These are phyloP conservation scores for Sebastes trivittatus DNA, from an alignment of 2,797 vertebrate genomes.

Conservation along the genomic window DNA sequence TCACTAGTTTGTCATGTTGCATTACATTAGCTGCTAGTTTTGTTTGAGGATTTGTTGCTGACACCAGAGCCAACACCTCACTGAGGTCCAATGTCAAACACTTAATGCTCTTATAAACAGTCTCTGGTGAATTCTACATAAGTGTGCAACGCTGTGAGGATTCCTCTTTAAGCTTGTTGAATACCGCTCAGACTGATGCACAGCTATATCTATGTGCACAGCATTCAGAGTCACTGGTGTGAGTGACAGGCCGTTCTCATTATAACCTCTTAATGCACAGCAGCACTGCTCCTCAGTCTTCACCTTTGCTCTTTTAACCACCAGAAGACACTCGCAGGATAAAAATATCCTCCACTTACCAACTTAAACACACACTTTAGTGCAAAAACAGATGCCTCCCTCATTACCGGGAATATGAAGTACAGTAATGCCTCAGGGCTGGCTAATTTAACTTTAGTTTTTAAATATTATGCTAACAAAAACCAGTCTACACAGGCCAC, in stretches of 20 bases:
- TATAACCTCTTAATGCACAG: background rate
- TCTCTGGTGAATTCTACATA: background rate
- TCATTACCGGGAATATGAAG: background rate
- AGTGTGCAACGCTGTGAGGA: slow-evolving; percentile 3
- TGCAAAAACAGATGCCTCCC: background rate
- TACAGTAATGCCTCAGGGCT: background rate
- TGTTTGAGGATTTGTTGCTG: slow-evolving; percentile 29
- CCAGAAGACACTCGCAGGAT: background rate
- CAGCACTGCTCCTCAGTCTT: background rate
- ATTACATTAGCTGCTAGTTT: slow-evolving; percentile 38
- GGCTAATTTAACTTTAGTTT: slow-evolving; percentile 1
- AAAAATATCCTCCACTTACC: background rate
- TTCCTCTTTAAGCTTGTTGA: background rate
- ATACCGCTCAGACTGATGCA: background rate
- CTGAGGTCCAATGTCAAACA: slow-evolving; percentile 10
- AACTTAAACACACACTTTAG: background rate
- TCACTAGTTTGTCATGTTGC: slow-evolving; percentile 21
- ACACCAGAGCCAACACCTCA: background rate
- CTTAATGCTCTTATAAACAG: slow-evolving; percentile 26
- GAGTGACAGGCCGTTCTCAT: background rate
- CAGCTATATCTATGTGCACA: background rate
- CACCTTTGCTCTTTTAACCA: background rate
- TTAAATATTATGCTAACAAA: background rate
- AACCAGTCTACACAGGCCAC: background rate
- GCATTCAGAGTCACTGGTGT: background rate